Evolutionary conservation across 2,797 vertebrate species (phyloP), one percentile per base, ranked within the genome.

Genomic region (Phaenicophaeus curvirostris): DNA sequence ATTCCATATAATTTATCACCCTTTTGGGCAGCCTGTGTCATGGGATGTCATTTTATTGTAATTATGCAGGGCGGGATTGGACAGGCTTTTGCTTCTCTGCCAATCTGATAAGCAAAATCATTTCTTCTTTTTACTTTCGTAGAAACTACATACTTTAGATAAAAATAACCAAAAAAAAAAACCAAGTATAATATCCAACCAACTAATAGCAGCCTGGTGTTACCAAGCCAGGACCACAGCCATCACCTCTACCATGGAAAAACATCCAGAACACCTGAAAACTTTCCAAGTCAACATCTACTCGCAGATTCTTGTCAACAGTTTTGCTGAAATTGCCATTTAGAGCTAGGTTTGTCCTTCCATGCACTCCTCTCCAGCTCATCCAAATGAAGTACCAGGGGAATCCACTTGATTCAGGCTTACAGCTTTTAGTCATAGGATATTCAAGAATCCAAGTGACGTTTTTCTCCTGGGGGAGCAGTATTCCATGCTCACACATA

Each of bases 61-160:
- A 90, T 96, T 94, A 94, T 31, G 46, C 77, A 85, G 92, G 80
- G 94, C 87, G 89, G 94, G 87, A 95, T 86, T 95, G 90, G 94
- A 96, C 76, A 79, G 27, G 74, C 85, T 86, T 44, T 81, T 85
- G 80, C 54, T 93, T 95, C 80, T 79, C 57, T 85, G 95, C 95
- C 95, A 94, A 96, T 93, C 89, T 74, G 88, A 96, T 94, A 96
- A 94, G 76, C 59, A 84, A 77, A 87, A 90, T 31, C 2, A 57
- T 85, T 91, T 89, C 25, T 73, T 72, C 55, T 50, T 80, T 80
- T 61, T 31, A 78, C 73, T 95, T 96, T 95, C 20, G 6, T 62
- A 92, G 93, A 95, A 94, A 94, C 37, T 74, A 67, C 77, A 61
- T 72, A 51, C 28, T 86, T 82, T 71, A 83, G 76, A 92, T 66